These are phyloP conservation scores for Carposina sasakii DNA, from an alignment of 1,140 invertebrate genomes.

Conservation along the genomic window DNA sequence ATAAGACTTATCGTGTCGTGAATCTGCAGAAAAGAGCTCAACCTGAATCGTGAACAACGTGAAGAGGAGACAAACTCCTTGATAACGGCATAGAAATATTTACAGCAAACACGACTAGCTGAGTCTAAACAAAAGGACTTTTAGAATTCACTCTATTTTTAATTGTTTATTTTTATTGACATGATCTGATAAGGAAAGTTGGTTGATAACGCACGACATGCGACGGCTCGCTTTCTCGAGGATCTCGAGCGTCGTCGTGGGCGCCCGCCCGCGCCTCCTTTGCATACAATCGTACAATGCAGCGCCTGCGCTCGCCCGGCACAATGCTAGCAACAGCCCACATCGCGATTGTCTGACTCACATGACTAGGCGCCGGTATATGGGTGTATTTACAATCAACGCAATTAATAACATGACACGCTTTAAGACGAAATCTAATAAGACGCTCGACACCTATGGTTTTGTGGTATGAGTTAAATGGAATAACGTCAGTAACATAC, in stretches of 20 bases:
- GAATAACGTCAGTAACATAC: too few relatives aligned
- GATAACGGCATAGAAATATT: too few relatives aligned
- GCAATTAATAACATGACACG: constrained; percentile 51
- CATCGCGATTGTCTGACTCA: constrained; percentile 59
- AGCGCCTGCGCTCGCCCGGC: constrained; percentile 12
- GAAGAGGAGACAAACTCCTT: constrained; percentile 43
- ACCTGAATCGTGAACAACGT: too few relatives aligned
- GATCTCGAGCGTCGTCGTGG: constrained; percentile 31
- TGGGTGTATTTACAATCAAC: constrained; percentile 63
- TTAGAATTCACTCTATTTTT: too few relatives aligned
- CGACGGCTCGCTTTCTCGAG: constrained; percentile 33
- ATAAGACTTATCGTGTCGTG: constrained; percentile 54
- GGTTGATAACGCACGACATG: too few relatives aligned
- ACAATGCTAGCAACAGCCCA: constrained; percentile 52
- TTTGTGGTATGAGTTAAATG: too few relatives aligned
- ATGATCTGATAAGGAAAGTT: too few relatives aligned
- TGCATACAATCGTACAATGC: constrained; percentile 61
- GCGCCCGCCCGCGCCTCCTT: constrained; percentile 54
- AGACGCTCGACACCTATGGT: not conserved
- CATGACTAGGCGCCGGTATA: constrained; percentile 44
- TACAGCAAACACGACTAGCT: too few relatives aligned
- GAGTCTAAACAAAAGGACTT: too few relatives aligned
- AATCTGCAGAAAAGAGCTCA: constrained; percentile 51
- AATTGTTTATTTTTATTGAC: not conserved
- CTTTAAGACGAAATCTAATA: constrained; percentile 23